These are phyloP conservation scores for Drosophila colorata DNA, from an alignment of 2,888 invertebrate genomes.

Conservation along the genomic window DNA sequence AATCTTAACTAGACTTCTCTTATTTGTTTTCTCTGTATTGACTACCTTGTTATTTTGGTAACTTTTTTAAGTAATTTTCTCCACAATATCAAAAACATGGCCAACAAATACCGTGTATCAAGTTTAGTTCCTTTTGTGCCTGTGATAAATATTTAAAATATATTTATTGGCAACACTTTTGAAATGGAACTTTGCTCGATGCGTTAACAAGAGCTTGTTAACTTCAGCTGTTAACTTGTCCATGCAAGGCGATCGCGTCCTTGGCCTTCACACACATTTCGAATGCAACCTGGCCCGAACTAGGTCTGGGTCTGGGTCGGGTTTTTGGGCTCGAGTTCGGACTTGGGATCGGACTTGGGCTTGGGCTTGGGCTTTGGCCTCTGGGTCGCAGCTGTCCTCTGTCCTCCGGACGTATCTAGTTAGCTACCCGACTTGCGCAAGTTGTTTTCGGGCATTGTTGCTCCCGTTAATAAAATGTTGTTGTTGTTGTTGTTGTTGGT, in stretches of 20 bases:
- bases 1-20: too few species aligned
- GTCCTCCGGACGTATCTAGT: slow-evolving; percentile 15
- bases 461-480: slow-evolving; percentile 53
- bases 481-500: slow-evolving; percentile 11
- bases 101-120: too few species aligned
- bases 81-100: too few species aligned
- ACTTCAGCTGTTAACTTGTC: slow-evolving; percentile 12
- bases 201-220: slow-evolving; percentile 3
- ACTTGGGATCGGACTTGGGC: neutral
- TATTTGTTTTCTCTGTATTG: too few species aligned
- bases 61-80: too few species aligned
- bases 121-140: neutral
- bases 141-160: neutral
- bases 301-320: slow-evolving; percentile 5
- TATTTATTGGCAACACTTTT: neutral
- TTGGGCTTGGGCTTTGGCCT: slow-evolving; percentile 15
- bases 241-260: slow-evolving; percentile 45
- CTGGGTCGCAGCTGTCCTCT: slow-evolving; percentile 27
- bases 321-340: neutral
- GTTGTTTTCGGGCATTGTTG: slow-evolving; percentile 47
- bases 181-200: neutral
- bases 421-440: slow-evolving; percentile 39
- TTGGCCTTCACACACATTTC: slow-evolving; percentile 72
- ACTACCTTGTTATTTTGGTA: too few species aligned
- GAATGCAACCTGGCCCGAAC: slow-evolving; percentile 29